phyloP scores from a whole-genome alignment of 1,140 invertebrate species.

The Eupristina koningsbergeri region DNA sequence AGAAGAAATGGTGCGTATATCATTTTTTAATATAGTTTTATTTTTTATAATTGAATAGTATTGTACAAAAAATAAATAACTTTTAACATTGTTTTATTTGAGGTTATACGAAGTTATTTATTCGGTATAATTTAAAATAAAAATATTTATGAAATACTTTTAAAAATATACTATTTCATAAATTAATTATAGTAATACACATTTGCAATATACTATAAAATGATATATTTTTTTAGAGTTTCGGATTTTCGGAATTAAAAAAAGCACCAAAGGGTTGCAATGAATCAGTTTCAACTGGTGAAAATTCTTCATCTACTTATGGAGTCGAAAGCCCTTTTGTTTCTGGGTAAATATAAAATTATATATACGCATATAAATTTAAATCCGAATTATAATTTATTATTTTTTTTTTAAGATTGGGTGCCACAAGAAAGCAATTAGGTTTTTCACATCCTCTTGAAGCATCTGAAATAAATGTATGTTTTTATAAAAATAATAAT shows the following conservation, averaged over 20 bases:
- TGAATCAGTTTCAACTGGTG: constrained; percentile 64
- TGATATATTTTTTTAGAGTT: constrained; percentile 71
- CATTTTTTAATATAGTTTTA: not conserved
- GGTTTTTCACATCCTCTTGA: constrained; percentile 67
- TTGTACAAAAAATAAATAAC: not conserved
- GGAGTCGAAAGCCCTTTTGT: constrained; percentile 74
- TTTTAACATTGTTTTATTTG: not conserved
- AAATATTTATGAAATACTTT: not conserved
- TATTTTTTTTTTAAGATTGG: constrained; percentile 52
- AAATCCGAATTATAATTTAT: not conserved
- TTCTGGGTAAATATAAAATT: constrained; percentile 67
- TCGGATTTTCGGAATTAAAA: constrained; percentile 73
- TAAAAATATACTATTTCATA: not conserved
- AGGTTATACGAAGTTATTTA: not conserved
- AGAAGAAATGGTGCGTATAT: constrained; percentile 35
- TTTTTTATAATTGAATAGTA: not conserved
- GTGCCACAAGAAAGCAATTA: constrained; percentile 55
- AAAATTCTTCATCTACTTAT: too few relatives aligned
- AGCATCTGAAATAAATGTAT: constrained; percentile 68
- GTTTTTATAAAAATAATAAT: constrained; percentile 42
- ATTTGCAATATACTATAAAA: not conserved
- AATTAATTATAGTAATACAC: not conserved
- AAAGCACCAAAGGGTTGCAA: constrained; percentile 66
- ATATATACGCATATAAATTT: not conserved
- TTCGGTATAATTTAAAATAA: not conserved